These are phyloP conservation scores for Temnothorax ravouxi DNA, from an alignment of 2,888 invertebrate genomes.

Conservation along the genomic window DNA sequence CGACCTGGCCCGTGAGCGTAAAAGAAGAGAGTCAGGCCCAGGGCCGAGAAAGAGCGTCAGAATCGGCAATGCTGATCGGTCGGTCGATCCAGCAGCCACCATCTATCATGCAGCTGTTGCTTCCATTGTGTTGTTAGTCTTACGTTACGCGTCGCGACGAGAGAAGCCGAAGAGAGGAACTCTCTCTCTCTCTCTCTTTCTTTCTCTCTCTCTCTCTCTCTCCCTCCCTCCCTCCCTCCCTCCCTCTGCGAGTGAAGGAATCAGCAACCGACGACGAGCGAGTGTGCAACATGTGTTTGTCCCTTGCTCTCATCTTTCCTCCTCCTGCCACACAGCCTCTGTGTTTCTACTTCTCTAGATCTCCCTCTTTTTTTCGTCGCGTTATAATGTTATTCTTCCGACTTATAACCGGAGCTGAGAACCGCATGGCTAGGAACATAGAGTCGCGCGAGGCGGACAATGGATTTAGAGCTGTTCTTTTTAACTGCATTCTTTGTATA, in stretches of 20 bases:
- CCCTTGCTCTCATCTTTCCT: slow-evolving; percentile 73
- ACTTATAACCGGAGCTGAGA: slow-evolving; percentile 69
- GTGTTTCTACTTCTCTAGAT: slow-evolving; percentile 56
- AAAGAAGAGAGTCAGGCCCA: slow-evolving; percentile 67
- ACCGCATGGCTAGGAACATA: slow-evolving; percentile 62
- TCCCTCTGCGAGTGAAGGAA: slow-evolving; percentile 44
- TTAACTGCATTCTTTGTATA: neutral
- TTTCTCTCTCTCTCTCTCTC: neutral
- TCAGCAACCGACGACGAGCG: slow-evolving; percentile 73
- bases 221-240: slow-evolving; percentile 3
- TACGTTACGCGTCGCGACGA: slow-evolving; percentile 82
- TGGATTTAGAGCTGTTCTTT: slow-evolving; percentile 1
- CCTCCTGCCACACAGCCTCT: slow-evolving; percentile 64
- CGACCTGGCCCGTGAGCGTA: slow-evolving; percentile 80
- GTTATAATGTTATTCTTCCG: slow-evolving; percentile 79
- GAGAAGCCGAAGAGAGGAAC: slow-evolving; percentile 51
- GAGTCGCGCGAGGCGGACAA: slow-evolving; percentile 39
- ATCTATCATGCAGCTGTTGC: slow-evolving; percentile 86
- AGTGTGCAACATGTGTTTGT: slow-evolving; percentile 86
- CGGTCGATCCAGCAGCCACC: slow-evolving; percentile 75
- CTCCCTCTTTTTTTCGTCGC: slow-evolving; percentile 58
- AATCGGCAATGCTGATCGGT: slow-evolving; percentile 79
- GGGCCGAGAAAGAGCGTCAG: slow-evolving; percentile 63
- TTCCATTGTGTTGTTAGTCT: slow-evolving; percentile 86
- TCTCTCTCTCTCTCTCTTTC: slow-evolving; percentile 3